Evolutionary conservation across 30 jellyfish, hydroid and myxozoan species (phyloP).

Genomic region (Rhopilema esculentum): DNA sequence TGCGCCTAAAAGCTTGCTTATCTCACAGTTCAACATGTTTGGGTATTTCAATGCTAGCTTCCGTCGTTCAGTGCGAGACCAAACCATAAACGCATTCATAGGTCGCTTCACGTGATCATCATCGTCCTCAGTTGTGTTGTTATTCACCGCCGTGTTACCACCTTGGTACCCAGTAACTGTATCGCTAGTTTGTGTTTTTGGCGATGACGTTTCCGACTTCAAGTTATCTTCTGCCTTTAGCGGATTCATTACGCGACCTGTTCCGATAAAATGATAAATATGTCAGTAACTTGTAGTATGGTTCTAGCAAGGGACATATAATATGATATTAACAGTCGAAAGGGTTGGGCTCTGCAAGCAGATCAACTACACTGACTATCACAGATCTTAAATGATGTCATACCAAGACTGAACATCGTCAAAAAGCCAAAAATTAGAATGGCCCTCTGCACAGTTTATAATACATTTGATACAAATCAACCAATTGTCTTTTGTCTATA

Average conservation of each 20-base stretch:
- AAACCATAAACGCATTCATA: constrained; percentile 99
- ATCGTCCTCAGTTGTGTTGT: constrained; percentile 74
- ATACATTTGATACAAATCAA: too few relatives aligned
- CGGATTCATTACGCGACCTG: constrained; percentile 61
- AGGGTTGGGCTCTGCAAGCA: too few relatives aligned
- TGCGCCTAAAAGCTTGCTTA: constrained; percentile 97
- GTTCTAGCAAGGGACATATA: too few relatives aligned
- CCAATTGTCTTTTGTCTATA: too few relatives aligned
- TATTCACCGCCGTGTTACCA: constrained; percentile 35
- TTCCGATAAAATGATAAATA: too few relatives aligned
- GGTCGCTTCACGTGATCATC: constrained; percentile 99
- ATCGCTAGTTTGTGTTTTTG: background rate
- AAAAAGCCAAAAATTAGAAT: too few relatives aligned
- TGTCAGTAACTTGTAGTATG: too few relatives aligned
- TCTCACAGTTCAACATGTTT: constrained; percentile 97
- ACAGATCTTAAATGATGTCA: too few relatives aligned
- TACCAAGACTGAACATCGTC: too few relatives aligned
- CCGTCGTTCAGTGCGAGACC: constrained; percentile 99
- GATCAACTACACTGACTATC: too few relatives aligned
- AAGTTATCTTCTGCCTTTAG: constrained; percentile 61
- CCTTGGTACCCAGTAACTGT: constrained; percentile 47
- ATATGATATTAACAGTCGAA: too few relatives aligned
- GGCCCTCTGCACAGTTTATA: too few relatives aligned
- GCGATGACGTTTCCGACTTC: constrained; percentile 53
- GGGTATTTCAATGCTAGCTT: constrained; percentile 98